Percentiles rank a stretch among this genome's conserved stretches.
phyloP scores from a whole-genome alignment of 2,797 vertebrate genomes.

The Otolemur crassicaudatus region DNA sequence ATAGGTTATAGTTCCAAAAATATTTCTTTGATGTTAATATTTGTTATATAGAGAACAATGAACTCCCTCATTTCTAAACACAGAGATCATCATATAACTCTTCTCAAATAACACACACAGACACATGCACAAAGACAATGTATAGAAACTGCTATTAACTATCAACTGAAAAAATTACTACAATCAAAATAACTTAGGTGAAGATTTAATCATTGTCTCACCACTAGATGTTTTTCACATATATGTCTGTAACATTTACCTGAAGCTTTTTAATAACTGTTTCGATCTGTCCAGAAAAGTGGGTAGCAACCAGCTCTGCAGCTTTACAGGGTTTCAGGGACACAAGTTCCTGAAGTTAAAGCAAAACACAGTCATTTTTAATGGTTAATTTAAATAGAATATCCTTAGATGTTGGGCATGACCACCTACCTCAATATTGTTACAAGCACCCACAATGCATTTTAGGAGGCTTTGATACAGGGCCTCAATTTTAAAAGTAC shows the following conservation, averaged over 20 bases:
- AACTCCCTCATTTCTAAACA: conserved; percentile 6
- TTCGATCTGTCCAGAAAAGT: conserved; percentile 92
- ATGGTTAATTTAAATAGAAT: neutral
- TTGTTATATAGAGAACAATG: neutral
- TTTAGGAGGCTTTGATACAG: neutral
- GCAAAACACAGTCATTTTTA: conserved; percentile 25
- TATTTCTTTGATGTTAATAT: neutral
- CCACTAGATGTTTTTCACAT: neutral
- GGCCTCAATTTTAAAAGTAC: conserved; percentile 9
- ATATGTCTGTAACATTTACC: conserved; percentile 85
- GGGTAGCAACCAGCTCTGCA: conserved; percentile 93
- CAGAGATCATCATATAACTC: conserved; percentile 20
- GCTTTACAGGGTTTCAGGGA: conserved; percentile 92
- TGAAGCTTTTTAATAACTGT: conserved; percentile 91
- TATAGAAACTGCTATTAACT: conserved; percentile 28
- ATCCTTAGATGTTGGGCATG: neutral
- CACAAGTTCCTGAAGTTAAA: conserved; percentile 91
- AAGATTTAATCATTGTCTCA: neutral
- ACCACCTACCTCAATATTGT: neutral
- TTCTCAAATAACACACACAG: neutral
- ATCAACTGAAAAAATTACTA: neutral
- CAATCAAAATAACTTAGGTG: neutral
- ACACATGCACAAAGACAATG: neutral
- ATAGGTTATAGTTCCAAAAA: neutral
- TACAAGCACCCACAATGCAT: neutral